A percentile compares a stretch with the other conserved stretches of the same genome.
These are phyloP conservation scores for Varanus salvator DNA, from an alignment of 2,113 vertebrate species.

Conservation along the genomic window DNA sequence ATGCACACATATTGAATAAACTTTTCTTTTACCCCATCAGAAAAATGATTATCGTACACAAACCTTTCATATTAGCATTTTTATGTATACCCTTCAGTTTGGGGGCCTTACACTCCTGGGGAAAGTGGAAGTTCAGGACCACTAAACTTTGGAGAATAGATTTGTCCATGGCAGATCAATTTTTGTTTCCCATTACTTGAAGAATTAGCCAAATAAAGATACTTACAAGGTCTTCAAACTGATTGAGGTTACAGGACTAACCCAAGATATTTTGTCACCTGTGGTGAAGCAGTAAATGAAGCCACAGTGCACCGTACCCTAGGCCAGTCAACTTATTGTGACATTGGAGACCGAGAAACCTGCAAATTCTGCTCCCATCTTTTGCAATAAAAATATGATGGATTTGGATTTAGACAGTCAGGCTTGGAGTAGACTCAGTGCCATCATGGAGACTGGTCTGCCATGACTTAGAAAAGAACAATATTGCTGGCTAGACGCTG, in stretches of 20 bases:
- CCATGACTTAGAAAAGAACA: too few species aligned
- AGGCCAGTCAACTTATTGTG: background rate
- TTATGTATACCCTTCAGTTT: conserved; percentile 25
- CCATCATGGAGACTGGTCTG: too few species aligned
- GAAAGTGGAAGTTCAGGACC: background rate
- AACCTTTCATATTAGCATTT: too few species aligned
- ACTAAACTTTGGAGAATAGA: too few species aligned
- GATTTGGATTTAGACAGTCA: too few species aligned
- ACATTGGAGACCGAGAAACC: background rate
- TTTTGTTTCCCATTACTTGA: background rate
- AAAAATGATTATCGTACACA: too few species aligned
- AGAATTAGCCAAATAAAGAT: background rate
- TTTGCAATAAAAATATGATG: background rate
- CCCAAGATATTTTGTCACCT: background rate
- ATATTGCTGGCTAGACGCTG: too few species aligned
- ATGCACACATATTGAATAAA: conserved; percentile 36
- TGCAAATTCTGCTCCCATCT: too few species aligned
- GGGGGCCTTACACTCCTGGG: background rate
- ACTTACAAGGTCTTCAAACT: background rate
- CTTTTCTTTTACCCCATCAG: too few species aligned
- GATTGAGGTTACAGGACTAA: background rate
- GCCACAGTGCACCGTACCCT: background rate
- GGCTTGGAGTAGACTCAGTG: too few species aligned
- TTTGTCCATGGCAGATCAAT: background rate
- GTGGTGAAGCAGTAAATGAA: background rate